Conservation (phyloP, 2,797 vertebrate species). For the Simalia tracyae region DNA sequence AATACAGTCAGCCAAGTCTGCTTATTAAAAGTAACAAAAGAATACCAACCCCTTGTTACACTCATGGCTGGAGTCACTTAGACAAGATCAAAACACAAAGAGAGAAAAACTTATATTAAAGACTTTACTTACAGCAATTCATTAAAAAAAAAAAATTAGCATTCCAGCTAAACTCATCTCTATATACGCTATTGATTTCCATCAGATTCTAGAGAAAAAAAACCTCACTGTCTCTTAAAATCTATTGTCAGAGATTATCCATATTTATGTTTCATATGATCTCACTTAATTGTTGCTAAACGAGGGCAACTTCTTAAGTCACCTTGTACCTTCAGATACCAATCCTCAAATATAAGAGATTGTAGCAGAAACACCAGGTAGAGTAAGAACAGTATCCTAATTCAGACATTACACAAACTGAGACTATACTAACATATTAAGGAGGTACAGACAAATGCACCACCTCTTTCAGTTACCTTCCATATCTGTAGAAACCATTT, state of each 20-base stretch:
- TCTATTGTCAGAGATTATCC: slow-evolving; percentile 47
- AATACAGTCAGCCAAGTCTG: slow-evolving; percentile 67
- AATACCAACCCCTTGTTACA: slow-evolving; percentile 25
- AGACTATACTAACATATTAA: neutral
- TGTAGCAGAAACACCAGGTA: neutral
- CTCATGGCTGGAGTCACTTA: slow-evolving; percentile 52
- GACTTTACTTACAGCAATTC: slow-evolving; percentile 56
- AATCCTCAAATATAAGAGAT: neutral
- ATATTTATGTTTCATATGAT: slow-evolving; percentile 59
- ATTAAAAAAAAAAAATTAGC: slow-evolving; percentile 61
- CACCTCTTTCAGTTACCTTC: neutral
- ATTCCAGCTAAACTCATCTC: slow-evolving; percentile 50
- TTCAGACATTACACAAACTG: neutral
- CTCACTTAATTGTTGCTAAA: slow-evolving; percentile 40
- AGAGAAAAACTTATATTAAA: slow-evolving; percentile 55
- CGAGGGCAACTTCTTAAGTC: neutral
- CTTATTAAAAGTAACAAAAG: slow-evolving; percentile 49
- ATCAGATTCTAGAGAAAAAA: slow-evolving; percentile 60
- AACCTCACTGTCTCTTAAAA: slow-evolving; percentile 59
- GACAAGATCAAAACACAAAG: slow-evolving; percentile 51
- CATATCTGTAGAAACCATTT: neutral
- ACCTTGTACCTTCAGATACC: neutral
- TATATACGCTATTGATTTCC: slow-evolving; percentile 68
- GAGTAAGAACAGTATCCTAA: neutral
- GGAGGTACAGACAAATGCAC: neutral